phyloP scores from a whole-genome alignment of 2,113 vertebrate species.

The Pseudonaja textilis region DNA sequence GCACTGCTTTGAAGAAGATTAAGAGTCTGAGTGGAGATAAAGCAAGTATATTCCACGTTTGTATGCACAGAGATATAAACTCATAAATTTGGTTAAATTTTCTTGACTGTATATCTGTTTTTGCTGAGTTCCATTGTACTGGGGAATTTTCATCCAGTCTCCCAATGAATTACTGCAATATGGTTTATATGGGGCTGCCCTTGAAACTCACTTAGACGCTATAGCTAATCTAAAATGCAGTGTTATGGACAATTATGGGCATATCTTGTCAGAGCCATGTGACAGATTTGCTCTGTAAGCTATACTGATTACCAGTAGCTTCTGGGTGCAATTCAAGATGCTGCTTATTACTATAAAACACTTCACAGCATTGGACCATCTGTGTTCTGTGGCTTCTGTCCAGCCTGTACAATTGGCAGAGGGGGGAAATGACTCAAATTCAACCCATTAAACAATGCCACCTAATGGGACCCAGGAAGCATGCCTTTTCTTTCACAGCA shows the following conservation, averaged over 20 bases:
- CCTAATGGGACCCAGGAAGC: neutral
- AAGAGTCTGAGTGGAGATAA: neutral
- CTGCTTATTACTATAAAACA: neutral
- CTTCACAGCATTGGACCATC: neutral
- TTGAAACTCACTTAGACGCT: neutral
- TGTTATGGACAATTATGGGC: neutral
- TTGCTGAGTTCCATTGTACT: neutral
- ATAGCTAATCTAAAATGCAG: neutral
- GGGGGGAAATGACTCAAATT: neutral
- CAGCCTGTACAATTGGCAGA: neutral
- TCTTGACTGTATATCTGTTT: neutral
- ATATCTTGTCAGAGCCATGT: neutral
- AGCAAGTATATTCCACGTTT: neutral
- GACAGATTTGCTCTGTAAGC: neutral
- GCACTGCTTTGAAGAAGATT: neutral
- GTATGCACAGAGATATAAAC: neutral
- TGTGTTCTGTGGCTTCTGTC: neutral
- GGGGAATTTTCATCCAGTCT: neutral
- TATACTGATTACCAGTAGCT: neutral
- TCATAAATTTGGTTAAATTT: neutral
- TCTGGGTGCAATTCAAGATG: neutral
- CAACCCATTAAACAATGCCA: neutral
- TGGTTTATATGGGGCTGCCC: neutral
- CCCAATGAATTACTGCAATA: neutral
- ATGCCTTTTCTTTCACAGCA: neutral